These are phyloP conservation scores for Sympetrum striolatum DNA, from an alignment of 2,888 invertebrate genomes.

Conservation along the genomic window DNA sequence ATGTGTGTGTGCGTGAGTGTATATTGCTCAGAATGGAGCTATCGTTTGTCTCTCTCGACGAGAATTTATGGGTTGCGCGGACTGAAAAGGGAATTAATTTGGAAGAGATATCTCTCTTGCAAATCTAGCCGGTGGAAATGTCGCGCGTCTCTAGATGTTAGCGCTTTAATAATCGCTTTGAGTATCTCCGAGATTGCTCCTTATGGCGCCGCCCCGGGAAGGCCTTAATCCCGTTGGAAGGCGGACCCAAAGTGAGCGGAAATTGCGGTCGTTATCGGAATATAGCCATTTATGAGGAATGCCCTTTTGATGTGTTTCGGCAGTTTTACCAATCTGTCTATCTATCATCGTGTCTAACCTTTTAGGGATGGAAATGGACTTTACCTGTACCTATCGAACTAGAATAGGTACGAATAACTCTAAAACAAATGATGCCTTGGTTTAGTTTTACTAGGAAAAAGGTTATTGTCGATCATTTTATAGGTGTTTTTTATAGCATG, in stretches of 20 bases:
- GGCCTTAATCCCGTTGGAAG: neutral
- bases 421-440: too few species aligned
- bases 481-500: too few species aligned
- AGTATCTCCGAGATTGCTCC: neutral
- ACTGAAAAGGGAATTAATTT: conserved; percentile 33
- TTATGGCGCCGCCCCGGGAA: neutral
- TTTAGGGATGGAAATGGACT: too few species aligned
- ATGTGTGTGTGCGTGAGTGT: conserved; percentile 10
- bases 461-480: too few species aligned
- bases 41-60: conserved; percentile 14
- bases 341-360: too few species aligned
- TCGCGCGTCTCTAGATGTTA: conserved; percentile 5
- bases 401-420: too few species aligned
- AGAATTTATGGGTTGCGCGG: neutral
- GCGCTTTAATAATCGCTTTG: conserved; percentile 15
- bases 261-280: neutral
- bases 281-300: neutral
- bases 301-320: neutral
- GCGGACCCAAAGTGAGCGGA: neutral
- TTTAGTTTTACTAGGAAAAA: too few species aligned
- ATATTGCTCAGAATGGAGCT: conserved; percentile 19
- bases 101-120: conserved; percentile 3
- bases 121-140: neutral
- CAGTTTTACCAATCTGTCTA: too few species aligned
- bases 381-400: too few species aligned